phyloP scores from a whole-genome alignment of 2,888 invertebrate species.

The Elaeidobius kamerunicus region DNA sequence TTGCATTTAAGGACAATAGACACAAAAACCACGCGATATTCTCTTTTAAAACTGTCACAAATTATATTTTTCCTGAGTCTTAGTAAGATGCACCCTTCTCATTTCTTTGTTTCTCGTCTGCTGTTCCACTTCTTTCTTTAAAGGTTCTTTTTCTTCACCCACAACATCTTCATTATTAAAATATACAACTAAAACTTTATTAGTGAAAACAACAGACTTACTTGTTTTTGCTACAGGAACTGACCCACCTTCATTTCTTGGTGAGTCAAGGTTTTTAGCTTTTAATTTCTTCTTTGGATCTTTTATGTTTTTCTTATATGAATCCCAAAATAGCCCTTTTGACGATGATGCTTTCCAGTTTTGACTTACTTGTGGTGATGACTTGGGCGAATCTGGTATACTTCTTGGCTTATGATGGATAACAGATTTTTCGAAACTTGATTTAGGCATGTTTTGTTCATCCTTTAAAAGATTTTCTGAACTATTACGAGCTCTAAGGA shows the following conservation, averaged over 20 bases:
- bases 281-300: conserved; percentile 39
- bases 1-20: too few species aligned
- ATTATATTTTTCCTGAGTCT: conserved; percentile 38
- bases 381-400: conserved; percentile 34
- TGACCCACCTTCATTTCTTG: conserved; percentile 29
- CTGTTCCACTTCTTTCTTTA: conserved; percentile 63
- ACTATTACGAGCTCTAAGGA: conserved; percentile 43
- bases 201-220: conserved; percentile 50
- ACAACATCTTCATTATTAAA: conserved; percentile 56
- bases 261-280: conserved; percentile 22
- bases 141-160: conserved; percentile 55
- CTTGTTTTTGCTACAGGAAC: conserved; percentile 44
- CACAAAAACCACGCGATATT: too few species aligned
- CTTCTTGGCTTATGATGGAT: conserved; percentile 25
- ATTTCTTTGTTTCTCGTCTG: conserved; percentile 62
- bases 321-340: conserved; percentile 41
- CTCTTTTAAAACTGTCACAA: conserved; percentile 36
- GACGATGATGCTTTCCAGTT: conserved; percentile 33
- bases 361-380: conserved; percentile 32
- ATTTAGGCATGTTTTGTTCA: conserved; percentile 34
- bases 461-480: conserved; percentile 41
- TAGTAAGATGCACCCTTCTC: conserved; percentile 52
- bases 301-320: conserved; percentile 43
- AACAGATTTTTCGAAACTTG: conserved; percentile 15
- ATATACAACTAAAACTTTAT: conserved; percentile 61